These are phyloP conservation scores for Parasteatoda tepidariorum DNA, from an alignment of 1,140 invertebrate species.

Conservation along the genomic window DNA sequence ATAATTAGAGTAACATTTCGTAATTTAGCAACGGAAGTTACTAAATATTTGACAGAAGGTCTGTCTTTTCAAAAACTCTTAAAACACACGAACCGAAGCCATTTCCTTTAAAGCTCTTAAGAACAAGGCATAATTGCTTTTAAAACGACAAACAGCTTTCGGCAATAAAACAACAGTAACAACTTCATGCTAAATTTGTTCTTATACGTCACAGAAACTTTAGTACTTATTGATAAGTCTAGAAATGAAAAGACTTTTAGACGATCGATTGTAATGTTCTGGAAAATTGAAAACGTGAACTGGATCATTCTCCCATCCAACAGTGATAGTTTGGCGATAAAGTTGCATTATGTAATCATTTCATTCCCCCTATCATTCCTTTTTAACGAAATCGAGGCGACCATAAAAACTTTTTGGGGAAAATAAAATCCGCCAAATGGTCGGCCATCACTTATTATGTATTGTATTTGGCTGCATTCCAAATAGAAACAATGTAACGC, in stretches of 20 bases:
- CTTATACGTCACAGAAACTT: no score
- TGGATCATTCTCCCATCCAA: conserved; percentile 45
- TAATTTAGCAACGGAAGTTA: no score
- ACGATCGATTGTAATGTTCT: background rate
- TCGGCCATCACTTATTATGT: conserved; percentile 32
- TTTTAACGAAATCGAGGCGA: background rate
- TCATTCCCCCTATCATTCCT: conserved; percentile 7
- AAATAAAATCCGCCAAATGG: background rate
- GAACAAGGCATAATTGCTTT: no score
- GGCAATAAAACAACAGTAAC: no score
- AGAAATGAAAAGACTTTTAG: conserved; percentile 11
- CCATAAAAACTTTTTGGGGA: conserved; percentile 38
- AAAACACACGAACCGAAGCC: no score
- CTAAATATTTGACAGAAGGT: no score
- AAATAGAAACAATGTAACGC: conserved; percentile 27
- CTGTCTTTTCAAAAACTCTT: no score
- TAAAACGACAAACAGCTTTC: no score
- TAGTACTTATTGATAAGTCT: no score
- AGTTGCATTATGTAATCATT: conserved; percentile 39
- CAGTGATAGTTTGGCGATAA: conserved; percentile 6
- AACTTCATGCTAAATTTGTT: no score
- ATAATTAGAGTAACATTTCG: no score
- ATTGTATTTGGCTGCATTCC: conserved; percentile 33
- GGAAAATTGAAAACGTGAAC: conserved; percentile 46
- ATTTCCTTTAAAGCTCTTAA: no score